Base-by-base conservation (phyloP, 1,140 invertebrate genomes). In the Drosophila carrolli region DNA sequence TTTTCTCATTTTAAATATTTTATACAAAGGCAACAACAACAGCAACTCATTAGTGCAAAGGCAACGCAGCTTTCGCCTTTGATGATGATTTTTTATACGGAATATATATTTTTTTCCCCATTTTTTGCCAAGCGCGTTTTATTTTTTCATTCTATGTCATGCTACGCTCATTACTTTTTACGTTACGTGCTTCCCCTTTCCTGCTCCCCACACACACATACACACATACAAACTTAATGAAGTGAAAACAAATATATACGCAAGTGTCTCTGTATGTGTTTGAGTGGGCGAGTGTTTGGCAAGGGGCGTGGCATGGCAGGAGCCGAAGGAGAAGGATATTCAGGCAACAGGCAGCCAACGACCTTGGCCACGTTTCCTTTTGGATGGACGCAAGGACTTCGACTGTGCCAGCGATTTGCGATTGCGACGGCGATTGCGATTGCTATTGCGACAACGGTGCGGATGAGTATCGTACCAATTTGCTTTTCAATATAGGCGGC, bases 401-500 rank as follows among this genome's bases (percentile, higher is more conserved):
- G 43, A 72, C 53, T 58, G 32, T n/a, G 46, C 35, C 13, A n/a
- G 11, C 13, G 41, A 47, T 8, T 8, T 57, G 38, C 11, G 32
- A 47, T 7, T 10, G 10, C 16, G 4, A 47, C 4, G n/a, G 11
- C 8, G 9, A 35, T n/a, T 41, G 38, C 14, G 13, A 51, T n/a
- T 13, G 10, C 16, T n/a, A 29, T 8, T 40, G 40, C 13, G 19
- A 11, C 43, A 4, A 32, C 47, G 43, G 32, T 16, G 32, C 37
- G 46, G 37, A 60, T 37, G 32, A 48, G 35, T 62, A 35, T 83
- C 77, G 90, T 93, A 96, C 95, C 95, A 91, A 96, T 96, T 95
- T 96, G 95, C 93, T 96, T 96, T 93, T 99, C 98, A 72, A 98
- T 97, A 92, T 98, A 97, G 74, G 97, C 96, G 71, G 97, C 97